phyloP scores from a whole-genome alignment of 1,140 invertebrate genomes.

The Rhagoletis pomonella region DNA sequence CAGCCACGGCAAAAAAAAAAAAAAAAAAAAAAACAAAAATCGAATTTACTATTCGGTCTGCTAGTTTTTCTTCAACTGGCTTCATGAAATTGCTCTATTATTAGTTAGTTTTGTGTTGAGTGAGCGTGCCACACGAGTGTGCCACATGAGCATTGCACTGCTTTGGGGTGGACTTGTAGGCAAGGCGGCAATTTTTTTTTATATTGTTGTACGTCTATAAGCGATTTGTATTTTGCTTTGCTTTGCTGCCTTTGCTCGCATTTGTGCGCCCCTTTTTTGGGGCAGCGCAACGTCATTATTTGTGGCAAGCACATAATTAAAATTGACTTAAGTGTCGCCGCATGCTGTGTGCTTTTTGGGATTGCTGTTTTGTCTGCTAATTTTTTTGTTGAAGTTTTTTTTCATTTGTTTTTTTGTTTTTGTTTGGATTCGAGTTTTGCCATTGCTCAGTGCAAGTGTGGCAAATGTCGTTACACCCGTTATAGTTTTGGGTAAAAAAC shows the following conservation, averaged over 20 bases:
- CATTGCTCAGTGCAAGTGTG: neutral
- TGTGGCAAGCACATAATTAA: slow-evolving; percentile 69
- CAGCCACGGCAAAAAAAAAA: neutral
- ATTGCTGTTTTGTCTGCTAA: neutral
- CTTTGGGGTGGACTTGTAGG: slow-evolving; percentile 5
- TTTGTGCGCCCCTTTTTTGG: slow-evolving; percentile 64
- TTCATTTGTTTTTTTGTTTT: neutral
- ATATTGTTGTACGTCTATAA: neutral
- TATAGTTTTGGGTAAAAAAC: neutral
- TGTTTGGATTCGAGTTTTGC: neutral
- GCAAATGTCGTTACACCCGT: slow-evolving; percentile 36
- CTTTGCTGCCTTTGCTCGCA: neutral
- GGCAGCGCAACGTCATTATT: slow-evolving; percentile 70
- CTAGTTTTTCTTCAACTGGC: neutral
- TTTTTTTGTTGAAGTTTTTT: neutral
- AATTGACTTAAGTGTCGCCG: slow-evolving; percentile 69
- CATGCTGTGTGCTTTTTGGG: slow-evolving; percentile 23
- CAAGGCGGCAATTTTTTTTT: neutral
- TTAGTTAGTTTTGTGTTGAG: neutral
- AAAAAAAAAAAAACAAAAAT: neutral
- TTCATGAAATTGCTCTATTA: slow-evolving; percentile 33
- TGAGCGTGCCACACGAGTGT: slow-evolving; percentile 48
- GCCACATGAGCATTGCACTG: neutral
- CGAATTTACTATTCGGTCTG: neutral
- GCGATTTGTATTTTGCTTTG: neutral